Percentiles rank a stretch among this genome's conserved stretches.
Evolutionary conservation across 1,140 invertebrate species (phyloP).

Genomic region (Drosophila arawakana): DNA sequence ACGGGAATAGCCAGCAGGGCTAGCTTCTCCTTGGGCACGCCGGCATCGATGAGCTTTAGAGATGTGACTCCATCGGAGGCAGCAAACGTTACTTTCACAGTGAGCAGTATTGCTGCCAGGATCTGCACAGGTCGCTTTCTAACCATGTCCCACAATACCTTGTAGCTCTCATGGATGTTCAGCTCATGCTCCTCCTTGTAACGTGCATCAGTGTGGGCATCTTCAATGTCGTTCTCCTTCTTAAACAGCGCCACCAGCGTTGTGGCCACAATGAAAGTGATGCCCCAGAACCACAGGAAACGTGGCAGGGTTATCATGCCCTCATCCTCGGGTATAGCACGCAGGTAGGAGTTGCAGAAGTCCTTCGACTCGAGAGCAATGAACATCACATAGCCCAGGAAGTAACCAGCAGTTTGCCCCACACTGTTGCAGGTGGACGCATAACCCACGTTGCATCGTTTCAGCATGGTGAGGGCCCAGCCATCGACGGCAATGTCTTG

Average conservation of each 20-base stretch:
- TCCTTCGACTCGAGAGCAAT: slow-evolving; percentile 98
- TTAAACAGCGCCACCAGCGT: slow-evolving; percentile 96
- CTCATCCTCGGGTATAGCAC: slow-evolving; percentile 88
- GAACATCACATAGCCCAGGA: slow-evolving; percentile 98
- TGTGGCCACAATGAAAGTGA: slow-evolving; percentile 95
- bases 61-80: slow-evolving; percentile 97
- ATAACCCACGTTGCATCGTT: slow-evolving; percentile 98
- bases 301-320: slow-evolving; percentile 94
- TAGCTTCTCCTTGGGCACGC: slow-evolving; percentile 97
- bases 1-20: slow-evolving; percentile 96
- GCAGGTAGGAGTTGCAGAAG: slow-evolving; percentile 97
- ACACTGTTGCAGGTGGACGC: slow-evolving; percentile 99
- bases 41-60: slow-evolving; percentile 97
- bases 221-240: slow-evolving; percentile 88
- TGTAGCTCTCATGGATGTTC: slow-evolving; percentile 93
- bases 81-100: slow-evolving; percentile 97
- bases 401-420: slow-evolving; percentile 99
- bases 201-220: slow-evolving; percentile 83
- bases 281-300: slow-evolving; percentile 98
- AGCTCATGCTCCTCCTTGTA: slow-evolving; percentile 85
- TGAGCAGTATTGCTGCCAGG: slow-evolving; percentile 93
- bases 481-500: slow-evolving; percentile 99
- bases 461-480: slow-evolving; percentile 99
- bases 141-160: slow-evolving; percentile 93
- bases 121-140: slow-evolving; percentile 92